Evolutionary conservation across 1,140 invertebrate genomes (phyloP), one percentile per base, ranked within the genome.

Genomic region (Aplysia californica): DNA sequence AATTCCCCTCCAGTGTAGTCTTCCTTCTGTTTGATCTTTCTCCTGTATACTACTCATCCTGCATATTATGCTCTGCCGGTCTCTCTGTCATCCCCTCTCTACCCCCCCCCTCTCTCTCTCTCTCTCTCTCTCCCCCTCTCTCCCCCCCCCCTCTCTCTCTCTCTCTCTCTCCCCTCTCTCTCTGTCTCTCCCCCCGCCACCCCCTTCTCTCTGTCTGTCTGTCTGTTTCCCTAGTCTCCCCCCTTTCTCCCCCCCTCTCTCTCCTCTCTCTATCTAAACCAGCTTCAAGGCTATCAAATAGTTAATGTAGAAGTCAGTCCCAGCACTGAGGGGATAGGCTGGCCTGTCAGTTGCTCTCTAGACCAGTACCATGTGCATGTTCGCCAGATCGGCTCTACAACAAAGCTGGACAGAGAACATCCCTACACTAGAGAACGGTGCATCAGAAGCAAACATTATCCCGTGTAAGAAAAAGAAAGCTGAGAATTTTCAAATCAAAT

Each of bases 401-500:
- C 44, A 50, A 50, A 15, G n/a, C n/a, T 50, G 10, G 44, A 15
- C n/a, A 50, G 44, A 10, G n/a, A 15, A 15, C n/a, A 15, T 50
- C 10, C n/a, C 44, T 10, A 50, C n/a, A 50, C 10, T n/a, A 50
- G n/a, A 50, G 44, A 15, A 35, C 61, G 4, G 15, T 65, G 29
- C 38, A 5, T 65, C 84, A 88, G 70, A 84, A 85, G 79, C 89
- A 87, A 86, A 82, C 78, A n/a, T n/a, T n/a, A n/a, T n/a, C n/a
- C n/a, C n/a, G n/a, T n/a, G n/a, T n/a, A n/a, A n/a, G n/a, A n/a
- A n/a, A n/a, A n/a, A n/a, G n/a, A n/a, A n/a, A n/a, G n/a, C n/a
- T n/a, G n/a, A n/a, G n/a, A n/a, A n/a, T n/a, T n/a, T n/a, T n/a
- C n/a, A n/a, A n/a, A n/a, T n/a, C n/a, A n/a, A n/a, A n/a, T n/a